Percentiles rank a stretch among this genome's conserved stretches.
These are phyloP conservation scores for Dissostichus mawsoni DNA, from an alignment of 2,113 vertebrate genomes.

Conservation along the genomic window DNA sequence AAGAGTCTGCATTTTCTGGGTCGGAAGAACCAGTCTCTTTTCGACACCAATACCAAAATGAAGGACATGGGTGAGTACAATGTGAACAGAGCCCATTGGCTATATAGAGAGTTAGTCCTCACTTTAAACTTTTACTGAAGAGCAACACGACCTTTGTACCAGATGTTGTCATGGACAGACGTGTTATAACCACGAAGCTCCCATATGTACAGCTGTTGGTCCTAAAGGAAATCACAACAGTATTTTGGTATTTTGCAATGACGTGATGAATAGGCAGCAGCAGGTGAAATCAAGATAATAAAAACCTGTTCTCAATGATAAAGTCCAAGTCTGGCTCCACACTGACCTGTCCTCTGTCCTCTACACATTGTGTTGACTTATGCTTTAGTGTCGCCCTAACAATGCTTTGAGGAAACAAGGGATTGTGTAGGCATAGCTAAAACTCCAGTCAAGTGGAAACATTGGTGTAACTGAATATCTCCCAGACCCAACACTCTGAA, in stretches of 20 bases:
- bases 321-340: not conserved
- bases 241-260: not conserved
- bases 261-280: not conserved
- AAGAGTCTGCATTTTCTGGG: conserved; percentile 75
- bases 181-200: not conserved
- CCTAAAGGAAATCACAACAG: not conserved
- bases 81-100: not conserved
- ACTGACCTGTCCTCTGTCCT: not conserved
- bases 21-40: conserved; percentile 80
- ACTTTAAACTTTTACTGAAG: not conserved
- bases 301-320: not conserved
- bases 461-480: not conserved
- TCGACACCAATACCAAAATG: conserved; percentile 77
- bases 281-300: not conserved
- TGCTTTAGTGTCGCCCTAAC: not conserved
- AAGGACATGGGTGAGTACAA: conserved; percentile 81
- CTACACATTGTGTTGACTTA: not conserved
- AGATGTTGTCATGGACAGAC: conserved; percentile 21
- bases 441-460: not conserved
- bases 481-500: not conserved
- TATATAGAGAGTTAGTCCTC: not conserved
- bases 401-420: not conserved
- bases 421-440: not conserved
- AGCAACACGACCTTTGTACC: conserved; percentile 61
- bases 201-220: not conserved